Conservation (phyloP, 2,888 invertebrate genomes). For the Caenorhabditis sinica region DNA sequence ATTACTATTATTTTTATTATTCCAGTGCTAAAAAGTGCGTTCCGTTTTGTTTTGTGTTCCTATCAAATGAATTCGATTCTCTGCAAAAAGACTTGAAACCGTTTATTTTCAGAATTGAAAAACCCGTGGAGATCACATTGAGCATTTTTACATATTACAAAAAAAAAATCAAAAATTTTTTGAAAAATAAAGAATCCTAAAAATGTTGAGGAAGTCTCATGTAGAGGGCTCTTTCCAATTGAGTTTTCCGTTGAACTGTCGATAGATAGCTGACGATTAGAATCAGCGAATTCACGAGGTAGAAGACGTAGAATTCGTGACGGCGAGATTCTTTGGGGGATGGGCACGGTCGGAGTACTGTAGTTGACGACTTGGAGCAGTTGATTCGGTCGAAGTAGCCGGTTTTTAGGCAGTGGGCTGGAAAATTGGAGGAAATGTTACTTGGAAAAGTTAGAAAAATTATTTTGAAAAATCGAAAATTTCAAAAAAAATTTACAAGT, state of each 20-base stretch:
- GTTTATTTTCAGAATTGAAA: neutral
- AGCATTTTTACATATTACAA: neutral
- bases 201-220: slow-evolving; percentile 67
- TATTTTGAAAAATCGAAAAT: neutral
- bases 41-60: neutral
- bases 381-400: slow-evolving; percentile 71
- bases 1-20: slow-evolving; percentile 1
- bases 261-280: slow-evolving; percentile 56
- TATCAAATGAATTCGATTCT: slow-evolving; percentile 48
- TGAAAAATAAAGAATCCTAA: slow-evolving; percentile 12
- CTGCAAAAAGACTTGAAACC: slow-evolving; percentile 1
- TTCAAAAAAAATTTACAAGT: slow-evolving; percentile 4
- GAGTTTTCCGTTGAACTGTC: slow-evolving; percentile 60
- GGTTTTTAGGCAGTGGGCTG: slow-evolving; percentile 69
- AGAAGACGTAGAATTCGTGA: slow-evolving; percentile 56
- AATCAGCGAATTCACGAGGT: slow-evolving; percentile 51
- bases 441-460: neutral
- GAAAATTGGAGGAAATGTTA: slow-evolving; percentile 10
- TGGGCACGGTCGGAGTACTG: slow-evolving; percentile 64
- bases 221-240: slow-evolving; percentile 61
- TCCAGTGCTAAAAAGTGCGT: neutral
- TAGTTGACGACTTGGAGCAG: slow-evolving; percentile 66
- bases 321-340: slow-evolving; percentile 51
- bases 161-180: no score
- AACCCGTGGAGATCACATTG: neutral